phyloP scores from a whole-genome alignment of 2,113 vertebrate species.

The Bubo scandiacus region DNA sequence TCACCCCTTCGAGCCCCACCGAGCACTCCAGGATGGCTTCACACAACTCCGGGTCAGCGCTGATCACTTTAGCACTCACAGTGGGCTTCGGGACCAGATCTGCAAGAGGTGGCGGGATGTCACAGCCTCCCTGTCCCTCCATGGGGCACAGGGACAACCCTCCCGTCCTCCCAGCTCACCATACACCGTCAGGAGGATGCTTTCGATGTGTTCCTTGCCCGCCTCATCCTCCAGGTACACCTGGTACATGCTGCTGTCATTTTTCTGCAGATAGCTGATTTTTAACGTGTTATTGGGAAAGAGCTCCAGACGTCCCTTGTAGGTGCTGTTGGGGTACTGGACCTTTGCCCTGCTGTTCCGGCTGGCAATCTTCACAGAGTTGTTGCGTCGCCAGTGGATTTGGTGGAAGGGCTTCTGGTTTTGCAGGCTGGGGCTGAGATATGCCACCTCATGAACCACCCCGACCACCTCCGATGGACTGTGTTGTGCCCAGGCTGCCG shows the following conservation, averaged over 20 bases:
- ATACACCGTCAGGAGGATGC: accelerated
- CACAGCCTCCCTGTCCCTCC: neutral
- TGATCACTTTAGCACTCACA: accelerated
- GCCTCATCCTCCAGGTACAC: neutral
- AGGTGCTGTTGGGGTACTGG: neutral
- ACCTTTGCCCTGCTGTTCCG: accelerated
- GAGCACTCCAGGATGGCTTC: neutral
- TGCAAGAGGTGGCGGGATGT: neutral
- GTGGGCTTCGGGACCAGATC: neutral
- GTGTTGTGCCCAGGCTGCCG: accelerated
- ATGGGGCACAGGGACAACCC: accelerated
- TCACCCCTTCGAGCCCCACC: neutral
- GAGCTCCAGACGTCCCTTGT: neutral
- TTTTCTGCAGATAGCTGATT: neutral
- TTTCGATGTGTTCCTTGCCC: neutral
- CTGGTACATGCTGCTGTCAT: neutral
- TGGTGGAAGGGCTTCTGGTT: accelerated
- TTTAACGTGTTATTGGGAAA: neutral
- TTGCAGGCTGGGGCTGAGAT: neutral
- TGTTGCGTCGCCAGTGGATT: neutral
- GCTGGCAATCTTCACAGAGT: accelerated
- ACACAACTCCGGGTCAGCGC: accelerated
- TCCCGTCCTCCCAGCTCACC: neutral
- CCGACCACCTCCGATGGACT: accelerated
- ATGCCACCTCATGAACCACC: accelerated